Conservation (phyloP, 2,113 vertebrate genomes). For the Apaloderma vittatum region DNA sequence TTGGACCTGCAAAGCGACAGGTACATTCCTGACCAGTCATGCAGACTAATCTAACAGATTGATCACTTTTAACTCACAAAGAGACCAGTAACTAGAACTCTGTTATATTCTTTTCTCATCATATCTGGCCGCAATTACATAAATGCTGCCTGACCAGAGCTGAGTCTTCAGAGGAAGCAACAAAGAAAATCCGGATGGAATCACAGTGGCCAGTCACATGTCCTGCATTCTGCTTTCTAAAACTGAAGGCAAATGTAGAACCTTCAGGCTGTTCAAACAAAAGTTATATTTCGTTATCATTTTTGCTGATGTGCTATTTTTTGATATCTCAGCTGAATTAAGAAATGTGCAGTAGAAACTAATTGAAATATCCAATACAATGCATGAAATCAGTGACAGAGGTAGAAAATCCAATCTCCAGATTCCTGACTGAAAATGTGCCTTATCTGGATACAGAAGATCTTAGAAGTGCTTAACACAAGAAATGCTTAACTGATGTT, state of each 20-base stretch:
- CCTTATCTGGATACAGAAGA: neutral
- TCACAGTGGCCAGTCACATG: neutral
- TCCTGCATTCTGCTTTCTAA: neutral
- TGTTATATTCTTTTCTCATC: neutral
- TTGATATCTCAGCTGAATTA: neutral
- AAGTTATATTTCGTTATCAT: neutral
- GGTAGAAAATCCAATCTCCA: neutral
- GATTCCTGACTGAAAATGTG: neutral
- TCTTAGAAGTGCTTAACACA: neutral
- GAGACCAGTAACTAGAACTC: neutral
- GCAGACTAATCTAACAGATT: neutral
- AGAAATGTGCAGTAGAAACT: neutral
- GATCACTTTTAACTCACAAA: neutral
- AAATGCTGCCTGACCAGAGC: neutral
- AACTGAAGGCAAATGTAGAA: neutral
- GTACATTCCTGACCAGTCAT: neutral
- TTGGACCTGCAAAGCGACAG: neutral
- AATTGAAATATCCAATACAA: neutral
- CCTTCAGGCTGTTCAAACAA: neutral
- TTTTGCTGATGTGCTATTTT: neutral
- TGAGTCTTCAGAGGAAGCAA: neutral
- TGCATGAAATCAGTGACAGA: accelerated
- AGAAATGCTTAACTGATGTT: neutral
- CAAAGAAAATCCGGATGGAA: neutral
- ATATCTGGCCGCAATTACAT: neutral